These are phyloP conservation scores for Aphelocoma californica DNA, from an alignment of 2,797 vertebrate genomes.

Conservation along the genomic window DNA sequence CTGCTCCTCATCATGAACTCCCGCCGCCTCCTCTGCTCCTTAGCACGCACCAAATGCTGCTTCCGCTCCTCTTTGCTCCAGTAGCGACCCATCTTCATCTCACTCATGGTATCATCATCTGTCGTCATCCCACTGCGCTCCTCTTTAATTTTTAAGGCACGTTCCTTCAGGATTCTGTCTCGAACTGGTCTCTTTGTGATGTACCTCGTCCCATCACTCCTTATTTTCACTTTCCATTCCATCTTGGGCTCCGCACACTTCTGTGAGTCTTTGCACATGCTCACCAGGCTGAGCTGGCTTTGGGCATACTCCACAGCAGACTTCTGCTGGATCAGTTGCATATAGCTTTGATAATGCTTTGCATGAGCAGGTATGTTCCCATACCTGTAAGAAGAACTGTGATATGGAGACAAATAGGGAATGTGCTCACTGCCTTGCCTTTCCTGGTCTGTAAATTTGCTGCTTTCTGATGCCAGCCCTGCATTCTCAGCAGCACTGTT, in stretches of 20 bases:
- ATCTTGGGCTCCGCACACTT: conserved; percentile 85
- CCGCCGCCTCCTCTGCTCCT: conserved; percentile 89
- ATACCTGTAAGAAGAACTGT: conserved; percentile 85
- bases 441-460: conserved; percentile 71
- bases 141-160: conserved; percentile 96
- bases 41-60: conserved; percentile 91
- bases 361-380: conserved; percentile 89
- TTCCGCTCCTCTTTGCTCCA: conserved; percentile 98
- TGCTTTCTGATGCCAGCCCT: conserved; percentile 74
- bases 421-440: conserved; percentile 74
- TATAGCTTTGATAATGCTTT: conserved; percentile 95
- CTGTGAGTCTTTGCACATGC: conserved; percentile 85
- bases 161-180: conserved; percentile 92
- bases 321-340: conserved; percentile 95
- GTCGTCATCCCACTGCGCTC: conserved; percentile 96
- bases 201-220: conserved; percentile 93
- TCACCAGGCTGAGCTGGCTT: conserved; percentile 92
- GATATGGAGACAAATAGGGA: conserved; percentile 91
- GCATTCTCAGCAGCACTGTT: conserved; percentile 74
- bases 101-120: conserved; percentile 93
- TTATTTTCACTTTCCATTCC: conserved; percentile 98
- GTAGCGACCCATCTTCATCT: conserved; percentile 98
- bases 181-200: conserved; percentile 95
- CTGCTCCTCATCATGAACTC: conserved; percentile 97
- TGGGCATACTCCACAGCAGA: conserved; percentile 92